Percentiles rank a stretch among this genome's conserved stretches.
Conservation (phyloP, 2,113 vertebrate genomes). For the Onychostruthus taczanowskii region DNA sequence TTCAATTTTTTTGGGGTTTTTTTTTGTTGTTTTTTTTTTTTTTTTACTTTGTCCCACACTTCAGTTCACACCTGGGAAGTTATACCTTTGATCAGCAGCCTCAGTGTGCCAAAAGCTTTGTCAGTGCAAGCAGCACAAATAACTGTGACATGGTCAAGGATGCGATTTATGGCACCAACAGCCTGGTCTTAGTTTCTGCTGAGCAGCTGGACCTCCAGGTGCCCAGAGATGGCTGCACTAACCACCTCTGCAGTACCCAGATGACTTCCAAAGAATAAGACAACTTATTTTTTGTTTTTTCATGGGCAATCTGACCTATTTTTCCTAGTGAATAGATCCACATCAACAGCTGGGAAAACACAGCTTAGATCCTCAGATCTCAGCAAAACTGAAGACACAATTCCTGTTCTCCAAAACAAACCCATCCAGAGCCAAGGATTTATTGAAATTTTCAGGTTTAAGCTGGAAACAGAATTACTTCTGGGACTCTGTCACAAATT, state of each 20-base stretch:
- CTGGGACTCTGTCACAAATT: not conserved
- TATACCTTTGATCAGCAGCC: not conserved
- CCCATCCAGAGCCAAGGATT: not conserved
- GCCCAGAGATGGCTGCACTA: not conserved
- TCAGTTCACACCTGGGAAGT: not conserved
- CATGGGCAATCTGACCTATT: not conserved
- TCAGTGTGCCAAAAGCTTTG: not conserved
- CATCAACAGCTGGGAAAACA: not conserved
- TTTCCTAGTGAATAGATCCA: not conserved
- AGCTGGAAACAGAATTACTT: not conserved
- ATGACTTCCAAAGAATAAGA: not conserved
- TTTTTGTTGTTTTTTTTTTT: not conserved
- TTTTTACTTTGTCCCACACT: not conserved
- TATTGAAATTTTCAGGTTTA: not conserved
- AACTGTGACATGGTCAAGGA: accelerated
- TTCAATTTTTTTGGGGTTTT: not conserved
- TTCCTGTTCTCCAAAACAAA: not conserved
- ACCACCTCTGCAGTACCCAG: not conserved
- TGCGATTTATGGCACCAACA: not conserved
- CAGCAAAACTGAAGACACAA: not conserved
- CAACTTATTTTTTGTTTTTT: not conserved
- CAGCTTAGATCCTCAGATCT: not conserved
- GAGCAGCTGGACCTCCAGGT: not conserved
- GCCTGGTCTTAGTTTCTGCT: not conserved
- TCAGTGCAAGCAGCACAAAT: not conserved